Evolutionary conservation across 2,888 invertebrate species (phyloP), one percentile per base, ranked within the genome.

Genomic region (Drosophila gaucha): DNA sequence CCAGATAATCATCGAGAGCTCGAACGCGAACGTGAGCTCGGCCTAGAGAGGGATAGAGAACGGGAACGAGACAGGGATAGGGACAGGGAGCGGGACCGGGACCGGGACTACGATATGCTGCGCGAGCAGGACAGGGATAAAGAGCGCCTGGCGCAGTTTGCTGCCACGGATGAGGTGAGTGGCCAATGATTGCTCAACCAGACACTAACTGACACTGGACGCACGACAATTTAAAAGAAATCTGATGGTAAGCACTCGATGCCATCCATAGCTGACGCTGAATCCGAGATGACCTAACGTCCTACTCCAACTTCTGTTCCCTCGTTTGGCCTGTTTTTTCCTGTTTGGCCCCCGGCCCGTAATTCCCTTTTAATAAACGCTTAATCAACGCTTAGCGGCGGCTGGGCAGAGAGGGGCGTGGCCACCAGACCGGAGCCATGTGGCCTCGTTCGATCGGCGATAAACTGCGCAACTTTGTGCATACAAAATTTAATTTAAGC

Each of bases 91-190:
- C 4, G 20, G n/a, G 66, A 71, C 3, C 22, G 56, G 10, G 69
- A 57, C 6, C 28, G 51, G 2, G 64, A 66, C 14, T 36, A 41
- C 18, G 49, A 50, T 22, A 16, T 31, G 10, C 36, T 26, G 14
- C 31, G 12, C 4, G 55, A 67, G 3, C 52, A 54, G 4, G 64
- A 64, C 9, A 14, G 50, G 1, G 62, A 62, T 9, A 49, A 28
- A 18, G 72, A 75, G n/a, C 72, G 65, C 12, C 55, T 64, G 49
- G 47, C 56, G 16, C 72, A 69, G 43, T 64, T 49, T 51, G 51
- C 62, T 41, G 69, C 79, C 50, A 69, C 83, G 43, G 83, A 84
- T 65, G 88, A 84, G 86, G 83, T 84, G 54, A 88, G 83, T 79
- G 28, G n/a, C 8, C 22, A 5, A 26, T 18, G 20, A 26, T 36